phyloP scores from a whole-genome alignment of 2,797 vertebrate species.

The Cyprinodon diabolis region DNA sequence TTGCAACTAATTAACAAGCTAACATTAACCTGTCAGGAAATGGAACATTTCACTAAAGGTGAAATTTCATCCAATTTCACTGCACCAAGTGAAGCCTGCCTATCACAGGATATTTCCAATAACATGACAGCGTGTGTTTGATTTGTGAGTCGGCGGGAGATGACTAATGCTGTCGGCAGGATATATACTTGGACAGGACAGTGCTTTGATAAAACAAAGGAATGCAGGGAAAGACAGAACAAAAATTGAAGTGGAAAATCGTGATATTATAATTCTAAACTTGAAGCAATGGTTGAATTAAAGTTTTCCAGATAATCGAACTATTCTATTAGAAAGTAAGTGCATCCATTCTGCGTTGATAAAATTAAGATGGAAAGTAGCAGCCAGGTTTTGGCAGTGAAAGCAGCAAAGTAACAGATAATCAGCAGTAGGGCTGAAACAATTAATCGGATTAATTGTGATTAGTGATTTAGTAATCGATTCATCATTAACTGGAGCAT shows the following conservation, averaged over 20 bases:
- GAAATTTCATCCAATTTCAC: too few relatives aligned
- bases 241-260: slow-evolving; percentile 24
- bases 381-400: too few relatives aligned
- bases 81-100: slow-evolving; percentile 17
- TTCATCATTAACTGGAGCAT: too few relatives aligned
- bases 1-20: neutral
- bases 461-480: too few relatives aligned
- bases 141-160: slow-evolving; percentile 28
- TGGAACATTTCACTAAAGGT: neutral
- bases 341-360: too few relatives aligned
- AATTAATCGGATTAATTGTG: too few relatives aligned
- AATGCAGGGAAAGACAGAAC: slow-evolving; percentile 16
- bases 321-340: too few relatives aligned
- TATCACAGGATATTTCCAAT: slow-evolving; percentile 49
- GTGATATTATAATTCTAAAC: neutral
- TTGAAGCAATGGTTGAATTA: neutral
- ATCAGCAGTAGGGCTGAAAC: too few relatives aligned
- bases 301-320: neutral
- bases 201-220: slow-evolving; percentile 46
- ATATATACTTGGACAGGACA: slow-evolving; percentile 32
- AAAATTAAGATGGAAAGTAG: too few relatives aligned
- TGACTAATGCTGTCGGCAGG: slow-evolving; percentile 41
- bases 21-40: neutral
- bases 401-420: too few relatives aligned
- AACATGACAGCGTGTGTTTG: slow-evolving; percentile 39